Conservation (phyloP, 2,113 vertebrate genomes). For the Phylloscopus trochiloides region DNA sequence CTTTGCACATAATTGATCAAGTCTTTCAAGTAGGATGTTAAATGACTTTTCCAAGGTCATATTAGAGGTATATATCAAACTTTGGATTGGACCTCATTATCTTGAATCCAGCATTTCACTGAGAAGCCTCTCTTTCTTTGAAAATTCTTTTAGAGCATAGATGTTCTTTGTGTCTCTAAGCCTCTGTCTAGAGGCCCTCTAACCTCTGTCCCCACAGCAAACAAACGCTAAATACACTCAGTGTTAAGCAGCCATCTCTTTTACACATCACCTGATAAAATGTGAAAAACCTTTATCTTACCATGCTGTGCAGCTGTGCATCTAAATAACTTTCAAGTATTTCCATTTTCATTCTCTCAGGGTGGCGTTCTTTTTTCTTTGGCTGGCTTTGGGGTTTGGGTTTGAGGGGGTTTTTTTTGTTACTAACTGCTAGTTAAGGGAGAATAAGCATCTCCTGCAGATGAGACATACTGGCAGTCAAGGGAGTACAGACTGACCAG, state of each 20-base stretch:
- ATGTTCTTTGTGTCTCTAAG: not conserved
- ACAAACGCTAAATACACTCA: not conserved
- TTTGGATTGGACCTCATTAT: not conserved
- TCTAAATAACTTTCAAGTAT: not conserved
- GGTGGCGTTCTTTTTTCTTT: not conserved
- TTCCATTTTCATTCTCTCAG: not conserved
- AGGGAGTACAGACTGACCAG: not conserved
- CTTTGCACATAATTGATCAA: not conserved
- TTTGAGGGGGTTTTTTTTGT: not conserved
- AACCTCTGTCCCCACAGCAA: not conserved
- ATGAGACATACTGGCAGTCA: not conserved
- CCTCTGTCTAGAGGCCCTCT: not conserved
- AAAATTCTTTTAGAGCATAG: not conserved
- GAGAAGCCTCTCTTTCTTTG: not conserved
- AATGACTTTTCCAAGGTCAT: not conserved
- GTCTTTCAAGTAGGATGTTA: not conserved
- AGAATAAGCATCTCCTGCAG: not conserved
- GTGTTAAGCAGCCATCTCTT: not conserved
- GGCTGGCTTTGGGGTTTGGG: not conserved
- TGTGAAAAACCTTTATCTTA: not conserved
- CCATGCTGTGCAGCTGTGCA: not conserved
- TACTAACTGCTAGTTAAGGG: not conserved
- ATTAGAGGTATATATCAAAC: not conserved
- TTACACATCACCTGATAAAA: not conserved
- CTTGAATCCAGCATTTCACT: not conserved